These are phyloP conservation scores for Venustoraphidia nigricollis DNA, from an alignment of 2,888 invertebrate species.

Conservation along the genomic window DNA sequence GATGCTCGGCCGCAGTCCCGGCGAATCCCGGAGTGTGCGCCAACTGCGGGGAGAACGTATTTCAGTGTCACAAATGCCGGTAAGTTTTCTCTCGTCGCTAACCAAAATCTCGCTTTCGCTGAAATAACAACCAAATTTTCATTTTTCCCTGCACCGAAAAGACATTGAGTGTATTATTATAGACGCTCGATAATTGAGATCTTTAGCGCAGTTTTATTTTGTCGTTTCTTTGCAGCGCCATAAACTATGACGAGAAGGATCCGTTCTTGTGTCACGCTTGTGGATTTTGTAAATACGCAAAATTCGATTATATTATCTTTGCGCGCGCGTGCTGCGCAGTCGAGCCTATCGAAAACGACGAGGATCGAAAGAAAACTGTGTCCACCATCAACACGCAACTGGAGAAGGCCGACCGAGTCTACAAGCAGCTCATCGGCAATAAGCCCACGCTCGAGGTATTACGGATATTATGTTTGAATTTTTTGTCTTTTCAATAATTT, in stretches of 20 bases:
- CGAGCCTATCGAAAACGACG: conserved; percentile 93
- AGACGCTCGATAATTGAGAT: too few relatives aligned
- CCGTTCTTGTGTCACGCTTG: conserved; percentile 98
- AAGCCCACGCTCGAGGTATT: conserved; percentile 74
- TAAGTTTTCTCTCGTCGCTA: conserved; percentile 20
- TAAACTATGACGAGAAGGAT: conserved; percentile 98
- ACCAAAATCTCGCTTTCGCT: neutral
- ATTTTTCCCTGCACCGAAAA: too few relatives aligned
- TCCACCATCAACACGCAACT: conserved; percentile 77
- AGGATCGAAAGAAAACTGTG: conserved; percentile 90
- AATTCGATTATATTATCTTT: conserved; percentile 89
- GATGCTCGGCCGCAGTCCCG: conserved; percentile 92
- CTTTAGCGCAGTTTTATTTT: too few relatives aligned
- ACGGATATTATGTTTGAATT: neutral
- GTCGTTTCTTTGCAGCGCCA: conserved; percentile 46
- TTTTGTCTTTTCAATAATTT: neutral
- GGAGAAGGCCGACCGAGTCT: conserved; percentile 89
- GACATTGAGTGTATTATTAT: too few relatives aligned
- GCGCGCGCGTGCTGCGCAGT: conserved; percentile 91
- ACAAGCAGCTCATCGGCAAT: conserved; percentile 77
- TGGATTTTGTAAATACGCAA: conserved; percentile 98
- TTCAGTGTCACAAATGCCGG: conserved; percentile 97
- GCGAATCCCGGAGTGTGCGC: conserved; percentile 96
- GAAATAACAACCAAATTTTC: too few relatives aligned
- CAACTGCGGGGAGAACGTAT: conserved; percentile 96